Evolutionary conservation across 2,888 invertebrate genomes (phyloP), one percentile per base, ranked within the genome.

Genomic region (Invenusta paracnida): DNA sequence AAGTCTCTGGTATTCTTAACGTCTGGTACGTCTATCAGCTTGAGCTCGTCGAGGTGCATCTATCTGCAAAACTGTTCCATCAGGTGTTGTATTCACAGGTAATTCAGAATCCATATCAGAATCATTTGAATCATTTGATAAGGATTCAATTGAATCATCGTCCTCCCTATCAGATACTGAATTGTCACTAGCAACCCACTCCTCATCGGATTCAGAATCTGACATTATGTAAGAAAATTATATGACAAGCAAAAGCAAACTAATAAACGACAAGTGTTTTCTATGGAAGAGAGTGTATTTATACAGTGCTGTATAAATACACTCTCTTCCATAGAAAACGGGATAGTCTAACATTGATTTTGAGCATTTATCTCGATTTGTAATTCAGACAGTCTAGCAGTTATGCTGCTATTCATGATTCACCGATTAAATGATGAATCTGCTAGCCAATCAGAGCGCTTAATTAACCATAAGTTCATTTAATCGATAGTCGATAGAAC

Each of bases 21-120:
- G 11, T 5, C 73, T 73, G 73, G 23, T 73, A 73, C 27, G 73
- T 73, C 27, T 73, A 73, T 13, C 73, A 73, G 73, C 23, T 73
- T 73, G 73, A 73, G 73, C 73, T 73, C 73, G 27, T 73, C 73
- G 73, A 73, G 73, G 73, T 73, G 73, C 73, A 73, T 73, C 73
- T 73, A 73, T 73, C 73, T 73, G 73, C 73, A 5, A 73, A 73
- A 73, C 73, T 73, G 73, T 73, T 73, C 73, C 73, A 73, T 73
- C 73, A 73, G 73, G 73, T 23, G 73, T 23, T 73, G 73, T 73
- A 73, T 73, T 73, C 11, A 73, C 73, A 73, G 73, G 73, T 73
- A 73, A 73, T 73, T 73, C 73, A 5, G 73, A 23, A 73, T 73
- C 73, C 11, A 73, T 73, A 73, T 73, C 23, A 73, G 73, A 73